Evolutionary conservation across 1,140 invertebrate species (phyloP), one percentile per base, ranked within the genome.

Genomic region (Heliconius congener): DNA sequence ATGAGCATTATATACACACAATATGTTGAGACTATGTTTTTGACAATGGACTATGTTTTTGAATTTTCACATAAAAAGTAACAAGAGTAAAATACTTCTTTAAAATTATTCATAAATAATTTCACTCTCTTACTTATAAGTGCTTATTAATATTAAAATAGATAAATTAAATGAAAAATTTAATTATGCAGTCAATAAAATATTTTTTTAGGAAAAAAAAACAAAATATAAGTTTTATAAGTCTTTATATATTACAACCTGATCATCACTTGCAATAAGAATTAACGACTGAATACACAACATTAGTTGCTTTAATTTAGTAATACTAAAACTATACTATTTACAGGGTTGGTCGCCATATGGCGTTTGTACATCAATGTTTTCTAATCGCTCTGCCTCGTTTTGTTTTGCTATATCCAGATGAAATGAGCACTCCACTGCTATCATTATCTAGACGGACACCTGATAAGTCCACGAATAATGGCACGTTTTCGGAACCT

Each of bases 381-480:
- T 87, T 89, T 86, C 91, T 86, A 82, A 95, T 82, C 74, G 89
- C 85, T 91, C 94, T 90, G 77, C 94, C 94, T 42, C 86, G 89
- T 88, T 95, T 95, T 77, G 94, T 95, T 93, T 94, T 95, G 87
- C 95, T 95, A 86, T 95, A 95, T 73, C 95, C 94, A 84, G 95
- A 95, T 85, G 92, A 94, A 82, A 95, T 95, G 82, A 92, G 91
- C 55, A 95, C 91, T 83, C 94, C 86, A 76, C 89, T 93, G 74
- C 86, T 93, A 34, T 88, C 82, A 81, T 91, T 86, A 74, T 94
- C 87, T 90, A 93, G 83, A 70, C 84, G 90, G 70, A 93, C 82
- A 60, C 90, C 91, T 72, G 92, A 92, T 85, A 91, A 85, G 80
- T 94, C 90, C 91, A 94, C 90, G 83, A 88, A 90, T 89, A 92